Evolutionary conservation across 2,797 vertebrate genomes (phyloP).

Genomic region (Kryptopterus vitreolus): DNA sequence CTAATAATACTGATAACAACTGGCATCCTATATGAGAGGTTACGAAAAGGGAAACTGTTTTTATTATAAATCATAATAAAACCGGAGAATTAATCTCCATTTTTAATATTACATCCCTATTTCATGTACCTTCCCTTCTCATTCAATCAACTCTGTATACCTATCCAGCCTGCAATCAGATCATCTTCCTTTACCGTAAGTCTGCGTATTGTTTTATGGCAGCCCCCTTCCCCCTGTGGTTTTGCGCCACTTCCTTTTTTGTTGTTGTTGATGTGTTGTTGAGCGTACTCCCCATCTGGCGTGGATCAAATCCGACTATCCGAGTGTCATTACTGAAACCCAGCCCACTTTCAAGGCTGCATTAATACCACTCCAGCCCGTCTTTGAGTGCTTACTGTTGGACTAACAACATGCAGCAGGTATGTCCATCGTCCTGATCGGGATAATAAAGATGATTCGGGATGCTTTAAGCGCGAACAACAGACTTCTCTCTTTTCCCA

Average conservation of each 20-base stretch:
- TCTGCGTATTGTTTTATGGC: not conserved
- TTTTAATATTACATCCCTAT: slow-evolving; percentile 6
- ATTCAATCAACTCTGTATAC: not conserved
- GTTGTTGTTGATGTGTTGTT: too few species aligned
- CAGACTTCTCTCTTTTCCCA: slow-evolving; percentile 39
- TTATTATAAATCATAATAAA: not conserved
- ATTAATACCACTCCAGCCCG: not conserved
- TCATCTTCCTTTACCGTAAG: not conserved
- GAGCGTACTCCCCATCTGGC: not conserved
- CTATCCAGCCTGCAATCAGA: not conserved
- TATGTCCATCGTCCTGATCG: not conserved
- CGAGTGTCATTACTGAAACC: not conserved
- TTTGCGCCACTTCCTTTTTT: slow-evolving; percentile 13
- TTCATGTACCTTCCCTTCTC: not conserved
- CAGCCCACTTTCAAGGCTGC: not conserved
- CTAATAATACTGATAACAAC: too few species aligned
- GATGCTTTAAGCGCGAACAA: too few species aligned
- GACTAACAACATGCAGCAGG: slow-evolving; percentile 33
- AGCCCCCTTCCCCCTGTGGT: not conserved
- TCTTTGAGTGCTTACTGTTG: not conserved
- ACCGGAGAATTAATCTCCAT: not conserved
- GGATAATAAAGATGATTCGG: not conserved
- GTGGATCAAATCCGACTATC: not conserved
- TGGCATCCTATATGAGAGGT: too few species aligned
- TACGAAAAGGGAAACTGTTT: too few species aligned